Percentiles rank a stretch among this genome's conserved stretches.
These are phyloP conservation scores for Phytoseiulus persimilis DNA, from an alignment of 2,888 invertebrate genomes.

Conservation along the genomic window DNA sequence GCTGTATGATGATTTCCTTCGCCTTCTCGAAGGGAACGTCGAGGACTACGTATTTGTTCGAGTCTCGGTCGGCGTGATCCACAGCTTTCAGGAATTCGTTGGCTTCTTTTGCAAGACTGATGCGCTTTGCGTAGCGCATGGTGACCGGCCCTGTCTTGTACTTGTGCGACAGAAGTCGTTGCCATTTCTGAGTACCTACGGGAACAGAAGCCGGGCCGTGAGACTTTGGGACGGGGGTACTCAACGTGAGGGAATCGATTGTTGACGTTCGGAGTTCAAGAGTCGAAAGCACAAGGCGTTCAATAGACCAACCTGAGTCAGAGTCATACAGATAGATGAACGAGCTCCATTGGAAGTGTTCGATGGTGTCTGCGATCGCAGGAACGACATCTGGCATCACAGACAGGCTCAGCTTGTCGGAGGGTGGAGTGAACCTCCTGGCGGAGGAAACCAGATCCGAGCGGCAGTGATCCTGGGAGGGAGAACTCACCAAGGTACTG, in stretches of 20 bases:
- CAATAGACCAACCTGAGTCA: neutral
- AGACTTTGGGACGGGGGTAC: neutral
- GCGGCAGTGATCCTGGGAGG: slow-evolving; percentile 24
- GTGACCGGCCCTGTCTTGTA: neutral
- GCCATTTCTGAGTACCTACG: slow-evolving; percentile 20
- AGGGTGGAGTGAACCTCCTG: slow-evolving; percentile 11
- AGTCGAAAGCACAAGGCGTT: too few species aligned
- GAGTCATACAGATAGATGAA: slow-evolving; percentile 19
- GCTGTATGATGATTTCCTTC: slow-evolving; percentile 76
- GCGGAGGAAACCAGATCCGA: slow-evolving; percentile 10
- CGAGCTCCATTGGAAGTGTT: slow-evolving; percentile 11
- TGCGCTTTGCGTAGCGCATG: slow-evolving; percentile 63
- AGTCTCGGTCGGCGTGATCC: slow-evolving; percentile 59
- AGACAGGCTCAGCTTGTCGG: slow-evolving; percentile 21
- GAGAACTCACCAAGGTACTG: neutral
- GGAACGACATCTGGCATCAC: slow-evolving; percentile 33
- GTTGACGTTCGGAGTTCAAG: neutral
- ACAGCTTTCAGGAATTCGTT: slow-evolving; percentile 72
- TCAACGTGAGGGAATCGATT: neutral
- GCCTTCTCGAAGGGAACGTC: slow-evolving; percentile 83
- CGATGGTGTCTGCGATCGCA: slow-evolving; percentile 38
- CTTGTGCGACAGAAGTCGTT: slow-evolving; percentile 7
- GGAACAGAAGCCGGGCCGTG: neutral
- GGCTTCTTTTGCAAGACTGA: slow-evolving; percentile 75
- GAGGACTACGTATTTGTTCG: slow-evolving; percentile 74